Evolutionary conservation across 2,888 invertebrate species (phyloP), one percentile per base, ranked within the genome.

Genomic region (Perithous albicinctus): DNA sequence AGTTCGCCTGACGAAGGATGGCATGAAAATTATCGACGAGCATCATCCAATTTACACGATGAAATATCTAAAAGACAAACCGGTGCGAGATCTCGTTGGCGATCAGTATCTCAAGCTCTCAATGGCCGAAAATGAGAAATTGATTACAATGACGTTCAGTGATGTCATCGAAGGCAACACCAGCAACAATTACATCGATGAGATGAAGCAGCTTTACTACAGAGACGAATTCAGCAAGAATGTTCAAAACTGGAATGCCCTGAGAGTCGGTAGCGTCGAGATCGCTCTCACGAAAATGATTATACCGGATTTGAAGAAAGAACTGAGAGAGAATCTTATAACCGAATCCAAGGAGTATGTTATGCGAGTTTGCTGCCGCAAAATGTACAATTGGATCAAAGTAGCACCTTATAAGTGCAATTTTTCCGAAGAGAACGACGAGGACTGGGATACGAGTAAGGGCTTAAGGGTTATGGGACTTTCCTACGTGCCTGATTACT

Each of bases 21-120:
- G 99, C 0, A 89, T 96, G 70, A 98, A 98, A 93, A 97, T 97
- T 89, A 98, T 99, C 84, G 99, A 99, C 91, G 99, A 99, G 93
- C 96, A 96, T 86, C 98, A 99, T 91, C 94, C 96, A 0, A 96
- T 97, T 86, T 97, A 95, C 91, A 95, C 95, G 66, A 94, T 97
- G 94, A 98, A 98, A 91, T 99, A 98, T 91, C 91, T 99, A 61
- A 96, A 96, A 90, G 96, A 96, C 91, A 99, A 99, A 91, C 98
- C 98, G 0, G 97, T 98, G 0, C 94, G 96, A 2, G 97, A 98
- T 89, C 93, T 99, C 72, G 94, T 95, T 0, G 96, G 96, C 0
- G 99, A 99, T 86, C 97, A 98, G 92, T 99, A 96, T 92, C 94
- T 99, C 32, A 96, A 96, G 88, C 93, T 98, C 54, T 92, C 94